A percentile compares a stretch with the other conserved stretches of the same genome.
Evolutionary conservation across 2,113 vertebrate species (phyloP).

Genomic region (Cyanoderma ruficeps): DNA sequence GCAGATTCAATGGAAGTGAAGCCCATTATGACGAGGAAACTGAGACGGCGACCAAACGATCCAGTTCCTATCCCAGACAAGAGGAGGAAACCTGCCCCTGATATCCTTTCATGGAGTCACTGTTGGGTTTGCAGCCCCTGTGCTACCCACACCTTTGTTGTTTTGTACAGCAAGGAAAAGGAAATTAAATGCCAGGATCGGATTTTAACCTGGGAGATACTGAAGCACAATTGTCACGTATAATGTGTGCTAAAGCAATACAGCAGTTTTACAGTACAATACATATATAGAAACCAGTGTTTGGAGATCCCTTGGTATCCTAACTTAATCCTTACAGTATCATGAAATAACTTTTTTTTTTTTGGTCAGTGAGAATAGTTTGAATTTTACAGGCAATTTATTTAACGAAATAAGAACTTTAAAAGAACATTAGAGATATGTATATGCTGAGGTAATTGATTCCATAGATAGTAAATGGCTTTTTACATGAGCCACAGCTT

Average conservation of each 20-base stretch:
- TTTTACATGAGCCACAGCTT: constrained; percentile 11
- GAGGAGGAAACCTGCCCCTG: constrained; percentile 94
- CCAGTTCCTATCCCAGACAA: constrained; percentile 98
- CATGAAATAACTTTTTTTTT: neutral
- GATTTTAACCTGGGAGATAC: neutral
- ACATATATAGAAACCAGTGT: neutral
- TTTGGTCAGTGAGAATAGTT: neutral
- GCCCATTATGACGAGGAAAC: constrained; percentile 95
- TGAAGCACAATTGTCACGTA: neutral
- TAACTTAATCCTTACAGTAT: neutral
- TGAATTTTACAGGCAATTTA: neutral
- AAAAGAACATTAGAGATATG: neutral
- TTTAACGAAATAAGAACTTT: neutral
- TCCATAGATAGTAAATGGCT: neutral
- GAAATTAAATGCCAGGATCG: neutral
- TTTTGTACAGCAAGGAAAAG: neutral
- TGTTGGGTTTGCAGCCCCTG: neutral
- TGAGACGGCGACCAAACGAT: constrained; percentile 93
- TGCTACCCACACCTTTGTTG: neutral
- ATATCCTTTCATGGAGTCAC: constrained; percentile 83
- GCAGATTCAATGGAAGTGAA: constrained; percentile 99
- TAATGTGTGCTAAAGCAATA: neutral
- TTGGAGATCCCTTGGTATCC: neutral
- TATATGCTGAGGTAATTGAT: neutral
- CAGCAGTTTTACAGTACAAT: neutral